These are phyloP conservation scores for Lydus trimaculatus DNA, from an alignment of 2,888 invertebrate species.

Conservation along the genomic window DNA sequence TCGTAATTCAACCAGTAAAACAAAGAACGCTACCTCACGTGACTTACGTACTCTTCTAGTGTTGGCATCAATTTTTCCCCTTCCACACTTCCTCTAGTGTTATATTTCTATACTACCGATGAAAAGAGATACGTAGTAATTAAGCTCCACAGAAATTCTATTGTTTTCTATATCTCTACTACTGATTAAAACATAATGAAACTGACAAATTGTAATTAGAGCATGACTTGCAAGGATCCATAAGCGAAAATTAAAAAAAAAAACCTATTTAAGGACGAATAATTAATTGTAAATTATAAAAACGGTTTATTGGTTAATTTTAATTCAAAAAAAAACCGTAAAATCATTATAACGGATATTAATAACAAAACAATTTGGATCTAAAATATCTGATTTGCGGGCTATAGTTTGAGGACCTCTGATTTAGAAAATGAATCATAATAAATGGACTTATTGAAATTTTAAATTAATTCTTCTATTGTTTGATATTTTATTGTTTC, in stretches of 20 bases:
- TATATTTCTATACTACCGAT: too few relatives aligned
- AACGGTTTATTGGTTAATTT: background rate
- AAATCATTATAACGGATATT: background rate
- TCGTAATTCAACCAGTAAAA: too few relatives aligned
- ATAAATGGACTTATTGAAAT: too few relatives aligned
- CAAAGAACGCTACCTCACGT: too few relatives aligned
- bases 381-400: too few relatives aligned
- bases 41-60: too few relatives aligned
- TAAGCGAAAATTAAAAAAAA: background rate
- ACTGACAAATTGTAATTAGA: slow-evolving; percentile 2
- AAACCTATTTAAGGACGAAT: too few relatives aligned
- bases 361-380: background rate
- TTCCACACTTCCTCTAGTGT: too few relatives aligned
- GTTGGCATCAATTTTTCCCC: too few relatives aligned
- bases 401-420: too few relatives aligned
- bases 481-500: background rate
- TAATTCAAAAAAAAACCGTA: background rate
- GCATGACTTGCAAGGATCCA: background rate
- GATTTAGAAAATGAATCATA: too few relatives aligned
- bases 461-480: background rate
- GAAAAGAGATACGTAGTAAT: background rate
- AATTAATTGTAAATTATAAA: background rate
- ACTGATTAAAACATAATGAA: background rate
- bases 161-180: background rate
- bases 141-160: background rate